A percentile compares a stretch with the other conserved stretches of the same genome.
These are phyloP conservation scores for Brachionus sp. DNA, from an alignment of 1,140 invertebrate genomes.

Conservation along the genomic window DNA sequence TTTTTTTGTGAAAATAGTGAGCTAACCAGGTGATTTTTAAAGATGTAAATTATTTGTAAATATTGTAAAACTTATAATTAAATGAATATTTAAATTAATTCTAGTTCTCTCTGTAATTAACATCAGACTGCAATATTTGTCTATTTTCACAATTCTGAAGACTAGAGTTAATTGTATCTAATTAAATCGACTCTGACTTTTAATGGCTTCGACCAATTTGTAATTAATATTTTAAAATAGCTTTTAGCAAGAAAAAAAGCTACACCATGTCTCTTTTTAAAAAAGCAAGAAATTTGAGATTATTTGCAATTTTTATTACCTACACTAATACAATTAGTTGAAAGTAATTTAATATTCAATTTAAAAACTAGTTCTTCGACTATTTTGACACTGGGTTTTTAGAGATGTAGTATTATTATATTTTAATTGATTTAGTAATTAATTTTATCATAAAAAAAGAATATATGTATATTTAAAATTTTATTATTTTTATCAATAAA, in stretches of 20 bases:
- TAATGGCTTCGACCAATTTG: neutral
- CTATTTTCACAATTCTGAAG: neutral
- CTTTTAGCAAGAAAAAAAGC: neutral
- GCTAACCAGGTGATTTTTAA: neutral
- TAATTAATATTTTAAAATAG: neutral
- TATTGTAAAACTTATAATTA: neutral
- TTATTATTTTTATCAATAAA: conserved; percentile 7
- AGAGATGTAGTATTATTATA: neutral
- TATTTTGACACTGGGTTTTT: neutral
- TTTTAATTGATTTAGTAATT: neutral
- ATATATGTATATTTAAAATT: neutral
- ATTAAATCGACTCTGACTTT: neutral
- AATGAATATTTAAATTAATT: neutral
- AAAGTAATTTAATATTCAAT: conserved; percentile 25
- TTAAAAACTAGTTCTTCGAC: neutral
- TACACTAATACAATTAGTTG: neutral
- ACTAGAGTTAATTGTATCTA: neutral
- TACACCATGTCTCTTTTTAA: neutral
- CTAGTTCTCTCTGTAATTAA: neutral
- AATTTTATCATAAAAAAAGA: neutral
- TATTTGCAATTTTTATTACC: neutral
- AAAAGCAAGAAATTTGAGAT: neutral
- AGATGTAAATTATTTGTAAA: conserved; percentile 26
- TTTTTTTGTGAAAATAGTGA: neutral
- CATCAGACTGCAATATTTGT: conserved; percentile 16